A percentile compares a stretch with the other conserved stretches of the same genome.
phyloP scores from a whole-genome alignment of 2,888 invertebrate species.

The Piscicola geometra region DNA sequence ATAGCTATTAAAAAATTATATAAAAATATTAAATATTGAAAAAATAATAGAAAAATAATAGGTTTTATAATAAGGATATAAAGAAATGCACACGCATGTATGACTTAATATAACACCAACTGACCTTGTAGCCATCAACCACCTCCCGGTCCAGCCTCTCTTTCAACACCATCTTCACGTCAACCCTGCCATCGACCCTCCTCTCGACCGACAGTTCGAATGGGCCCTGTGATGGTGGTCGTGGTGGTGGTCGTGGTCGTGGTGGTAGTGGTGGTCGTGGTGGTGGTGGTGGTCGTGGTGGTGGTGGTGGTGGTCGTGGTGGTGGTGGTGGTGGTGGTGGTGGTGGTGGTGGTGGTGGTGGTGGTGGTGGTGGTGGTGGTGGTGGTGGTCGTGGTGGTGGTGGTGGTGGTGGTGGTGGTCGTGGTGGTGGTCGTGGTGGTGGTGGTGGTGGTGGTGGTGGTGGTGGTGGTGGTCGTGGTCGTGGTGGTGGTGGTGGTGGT shows the following conservation, averaged over 20 bases:
- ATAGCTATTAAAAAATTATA: constrained; percentile 1
- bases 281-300: too few relatives aligned
- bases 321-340: background rate
- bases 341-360: constrained; percentile 8
- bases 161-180: constrained; percentile 40
- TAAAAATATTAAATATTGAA: background rate
- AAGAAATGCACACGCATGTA: too few relatives aligned
- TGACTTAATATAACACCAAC: background rate
- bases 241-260: constrained; percentile 3
- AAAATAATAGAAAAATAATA: background rate
- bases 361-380: constrained; percentile 16
- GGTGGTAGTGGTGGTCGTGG: constrained; percentile 8
- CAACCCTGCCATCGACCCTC: constrained; percentile 41
- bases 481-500: constrained; percentile 10
- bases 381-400: constrained; percentile 10
- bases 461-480: background rate
- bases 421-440: background rate
- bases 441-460: background rate
- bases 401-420: constrained; percentile 15
- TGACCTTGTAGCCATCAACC: constrained; percentile 38
- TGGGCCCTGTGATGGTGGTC: background rate
- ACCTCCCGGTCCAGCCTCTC: constrained; percentile 42
- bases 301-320: too few relatives aligned
- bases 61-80: too few relatives aligned
- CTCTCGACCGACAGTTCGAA: constrained; percentile 36